Percentiles rank a stretch among this genome's conserved stretches.
These are phyloP conservation scores for Boleophthalmus pectinirostris DNA, from an alignment of 2,113 vertebrate genomes.

Conservation along the genomic window DNA sequence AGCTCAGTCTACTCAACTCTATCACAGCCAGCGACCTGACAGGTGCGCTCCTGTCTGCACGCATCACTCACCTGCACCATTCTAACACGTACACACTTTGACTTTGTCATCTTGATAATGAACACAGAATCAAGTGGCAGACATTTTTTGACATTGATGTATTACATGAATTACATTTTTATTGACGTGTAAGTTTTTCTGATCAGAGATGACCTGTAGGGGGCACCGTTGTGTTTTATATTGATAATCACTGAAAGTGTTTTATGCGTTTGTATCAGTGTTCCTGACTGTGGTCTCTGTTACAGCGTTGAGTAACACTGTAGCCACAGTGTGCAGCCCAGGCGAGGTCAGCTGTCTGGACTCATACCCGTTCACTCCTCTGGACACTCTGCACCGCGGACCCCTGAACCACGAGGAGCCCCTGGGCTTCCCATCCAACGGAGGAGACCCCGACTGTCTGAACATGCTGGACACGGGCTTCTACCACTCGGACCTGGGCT, in stretches of 20 bases:
- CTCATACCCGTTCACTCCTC: slow-evolving; percentile 83
- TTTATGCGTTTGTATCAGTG: neutral
- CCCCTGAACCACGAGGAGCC: slow-evolving; percentile 89
- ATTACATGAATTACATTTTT: no score
- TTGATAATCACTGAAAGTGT: neutral
- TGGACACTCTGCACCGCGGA: slow-evolving; percentile 88
- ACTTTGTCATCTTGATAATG: no score
- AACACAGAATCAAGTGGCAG: no score
- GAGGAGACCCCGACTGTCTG: slow-evolving; percentile 91
- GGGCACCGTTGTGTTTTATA: neutral
- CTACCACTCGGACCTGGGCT: slow-evolving; percentile 92
- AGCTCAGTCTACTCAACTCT: slow-evolving; percentile 91
- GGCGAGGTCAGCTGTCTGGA: slow-evolving; percentile 87
- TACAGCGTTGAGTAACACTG: slow-evolving; percentile 90
- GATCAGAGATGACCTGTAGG: neutral
- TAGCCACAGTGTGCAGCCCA: slow-evolving; percentile 88
- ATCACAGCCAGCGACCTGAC: slow-evolving; percentile 95
- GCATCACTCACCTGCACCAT: no score
- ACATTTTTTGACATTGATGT: no score
- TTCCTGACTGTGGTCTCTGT: neutral
- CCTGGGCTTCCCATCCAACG: slow-evolving; percentile 85
- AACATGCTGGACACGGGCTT: slow-evolving; percentile 96
- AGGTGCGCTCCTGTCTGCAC: slow-evolving; percentile 69
- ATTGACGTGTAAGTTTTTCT: no score
- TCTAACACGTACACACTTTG: no score